These are phyloP conservation scores for Hipposideros armiger DNA, from an alignment of 2,113 vertebrate species.

Conservation along the genomic window DNA sequence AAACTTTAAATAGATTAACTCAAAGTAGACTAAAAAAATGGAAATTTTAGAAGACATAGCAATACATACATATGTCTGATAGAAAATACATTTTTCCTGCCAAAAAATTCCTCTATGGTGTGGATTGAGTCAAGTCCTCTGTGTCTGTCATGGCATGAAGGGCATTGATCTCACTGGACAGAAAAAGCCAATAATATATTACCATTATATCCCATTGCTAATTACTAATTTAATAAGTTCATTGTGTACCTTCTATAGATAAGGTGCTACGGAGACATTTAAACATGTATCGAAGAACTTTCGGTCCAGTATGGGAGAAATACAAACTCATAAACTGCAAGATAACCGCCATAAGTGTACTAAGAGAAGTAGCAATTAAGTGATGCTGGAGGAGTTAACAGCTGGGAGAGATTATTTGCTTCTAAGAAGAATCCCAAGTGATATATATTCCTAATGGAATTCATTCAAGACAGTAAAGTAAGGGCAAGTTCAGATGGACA, in stretches of 20 bases:
- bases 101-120: neutral
- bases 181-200: constrained; percentile 40
- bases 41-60: constrained; percentile 25
- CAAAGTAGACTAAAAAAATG: neutral
- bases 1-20: constrained; percentile 29
- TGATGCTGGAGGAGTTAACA: neutral
- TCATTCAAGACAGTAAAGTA: neutral
- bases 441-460: neutral
- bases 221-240: constrained; percentile 48
- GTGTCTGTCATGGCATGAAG: neutral
- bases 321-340: neutral
- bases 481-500: neutral
- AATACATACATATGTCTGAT: neutral
- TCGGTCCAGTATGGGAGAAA: neutral
- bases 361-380: constrained; percentile 31
- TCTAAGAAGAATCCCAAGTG: neutral
- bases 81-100: neutral
- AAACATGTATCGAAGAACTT: constrained; percentile 25
- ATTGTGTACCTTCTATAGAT: neutral
- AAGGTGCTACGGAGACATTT: neutral
- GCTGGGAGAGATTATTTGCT: neutral
- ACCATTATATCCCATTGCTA: constrained; percentile 18
- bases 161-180: neutral
- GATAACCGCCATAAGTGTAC: neutral
- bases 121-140: neutral